Percentiles rank a stretch among this genome's conserved stretches.
Conservation (phyloP, 2,113 vertebrate species). For the Ceyx margarethae region DNA sequence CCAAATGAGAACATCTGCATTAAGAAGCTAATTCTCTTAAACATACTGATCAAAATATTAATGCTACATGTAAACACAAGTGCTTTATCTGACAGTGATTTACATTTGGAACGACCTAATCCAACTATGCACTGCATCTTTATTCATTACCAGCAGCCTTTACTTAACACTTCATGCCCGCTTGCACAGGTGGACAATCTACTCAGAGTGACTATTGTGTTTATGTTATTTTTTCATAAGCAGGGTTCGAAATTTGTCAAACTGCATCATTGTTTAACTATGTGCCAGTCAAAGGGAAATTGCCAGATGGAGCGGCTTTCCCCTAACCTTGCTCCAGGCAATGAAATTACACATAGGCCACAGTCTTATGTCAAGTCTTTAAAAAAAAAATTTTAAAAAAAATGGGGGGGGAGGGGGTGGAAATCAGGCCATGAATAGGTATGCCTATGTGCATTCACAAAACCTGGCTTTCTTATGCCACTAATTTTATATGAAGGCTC, state of each 20-base stretch:
- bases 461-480: conserved; percentile 70
- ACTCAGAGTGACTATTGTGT: conserved; percentile 79
- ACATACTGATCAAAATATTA: conserved; percentile 91
- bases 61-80: conserved; percentile 81
- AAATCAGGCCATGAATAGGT: conserved; percentile 72
- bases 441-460: conserved; percentile 76
- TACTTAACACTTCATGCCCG: conserved; percentile 83
- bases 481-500: conserved; percentile 80
- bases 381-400: background rate
- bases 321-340: conserved; percentile 83
- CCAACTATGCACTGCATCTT: conserved; percentile 75
- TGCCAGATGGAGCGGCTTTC: conserved; percentile 87
- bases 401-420: background rate
- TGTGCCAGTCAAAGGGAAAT: conserved; percentile 83
- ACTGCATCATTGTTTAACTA: conserved; percentile 92
- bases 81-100: conserved; percentile 86
- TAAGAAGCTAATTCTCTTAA: conserved; percentile 87
- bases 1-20: conserved; percentile 82
- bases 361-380: conserved; percentile 76
- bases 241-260: conserved; percentile 93
- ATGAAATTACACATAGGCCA: conserved; percentile 79
- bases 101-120: conserved; percentile 84
- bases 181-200: conserved; percentile 87
- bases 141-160: conserved; percentile 85
- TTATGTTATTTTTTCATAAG: conserved; percentile 95